Evolutionary conservation across 1,140 invertebrate species (phyloP), one percentile per base, ranked within the genome.

Genomic region (Microplitis demolitor): DNA sequence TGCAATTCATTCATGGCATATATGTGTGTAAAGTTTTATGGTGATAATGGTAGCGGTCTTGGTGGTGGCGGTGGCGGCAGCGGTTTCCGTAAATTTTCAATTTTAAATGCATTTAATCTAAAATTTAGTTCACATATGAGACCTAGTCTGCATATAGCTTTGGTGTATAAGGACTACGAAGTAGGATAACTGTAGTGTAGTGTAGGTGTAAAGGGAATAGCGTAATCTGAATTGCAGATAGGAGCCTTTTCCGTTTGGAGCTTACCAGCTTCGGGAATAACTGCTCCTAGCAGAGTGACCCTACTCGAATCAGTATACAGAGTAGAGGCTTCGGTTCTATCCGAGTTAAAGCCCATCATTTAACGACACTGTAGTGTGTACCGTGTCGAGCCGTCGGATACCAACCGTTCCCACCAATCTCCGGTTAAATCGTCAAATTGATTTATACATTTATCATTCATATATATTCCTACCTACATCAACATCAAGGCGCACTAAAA

Each of bases 161-260:
- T 24, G 2, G 24, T 24, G 60, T 62, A 62, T 34, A 62, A 62
- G 34, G 62, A 4, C 14, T 33, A 60, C 24, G 39, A 11, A 45
- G 39, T 11, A 9, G 39, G 39, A 45, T 45, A 45, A 45, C 39
- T 11, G 39, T 6, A 45, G 39, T 45, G 39, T 45, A 9, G 39
- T 45, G 73, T 75, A 75, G 80, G 81, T 82, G 82, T 82, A 80
- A 78, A 45, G 81, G 78, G 78, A 78, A 76, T 76, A 74, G 24
- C 24, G 24, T 74, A 80, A 84, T 84, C 67, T 82, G 80, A 83
- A 84, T 84, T 84, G 82, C 78, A 83, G 77, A 84, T 83, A 64
- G 53, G 63, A 63, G 69, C 66, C 66, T 61, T 56, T 58, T 16
- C 14, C 56, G 5, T 50, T 51, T 3, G 4, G 62, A 50, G 75